These are phyloP conservation scores for Phalacrocorax pelagicus DNA, from an alignment of 2,113 vertebrate genomes.

Conservation along the genomic window DNA sequence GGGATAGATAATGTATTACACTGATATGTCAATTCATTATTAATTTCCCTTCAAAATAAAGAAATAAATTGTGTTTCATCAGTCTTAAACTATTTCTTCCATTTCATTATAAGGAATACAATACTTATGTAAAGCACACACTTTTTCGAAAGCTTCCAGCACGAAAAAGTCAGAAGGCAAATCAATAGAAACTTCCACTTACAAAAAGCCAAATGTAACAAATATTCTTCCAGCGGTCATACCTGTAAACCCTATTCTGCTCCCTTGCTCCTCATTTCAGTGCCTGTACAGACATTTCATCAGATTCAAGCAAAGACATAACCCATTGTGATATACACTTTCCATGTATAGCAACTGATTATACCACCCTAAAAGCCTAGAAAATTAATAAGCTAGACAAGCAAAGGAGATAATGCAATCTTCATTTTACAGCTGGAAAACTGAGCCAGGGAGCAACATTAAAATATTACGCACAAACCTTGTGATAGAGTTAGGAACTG, in stretches of 20 bases:
- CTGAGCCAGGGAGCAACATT: not conserved
- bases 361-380: not conserved
- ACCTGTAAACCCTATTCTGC: not conserved
- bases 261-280: not conserved
- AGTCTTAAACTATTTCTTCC: not conserved
- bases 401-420: not conserved
- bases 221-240: not conserved
- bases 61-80: not conserved
- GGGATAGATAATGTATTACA: not conserved
- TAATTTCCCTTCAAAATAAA: not conserved
- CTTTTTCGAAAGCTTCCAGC: not conserved
- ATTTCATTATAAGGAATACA: not conserved
- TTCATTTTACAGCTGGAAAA: not conserved
- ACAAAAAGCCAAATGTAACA: not conserved
- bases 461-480: not conserved
- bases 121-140: not conserved
- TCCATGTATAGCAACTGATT: not conserved
- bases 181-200: not conserved
- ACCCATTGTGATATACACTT: not conserved
- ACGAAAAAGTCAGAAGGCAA: not conserved
- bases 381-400: not conserved
- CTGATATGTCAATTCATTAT: not conserved
- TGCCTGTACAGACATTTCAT: not conserved
- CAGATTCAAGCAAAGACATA: not conserved
- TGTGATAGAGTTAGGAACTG: not conserved